phyloP scores from a whole-genome alignment of 2,797 vertebrate species.

The Heteromormyrus szaboi region DNA sequence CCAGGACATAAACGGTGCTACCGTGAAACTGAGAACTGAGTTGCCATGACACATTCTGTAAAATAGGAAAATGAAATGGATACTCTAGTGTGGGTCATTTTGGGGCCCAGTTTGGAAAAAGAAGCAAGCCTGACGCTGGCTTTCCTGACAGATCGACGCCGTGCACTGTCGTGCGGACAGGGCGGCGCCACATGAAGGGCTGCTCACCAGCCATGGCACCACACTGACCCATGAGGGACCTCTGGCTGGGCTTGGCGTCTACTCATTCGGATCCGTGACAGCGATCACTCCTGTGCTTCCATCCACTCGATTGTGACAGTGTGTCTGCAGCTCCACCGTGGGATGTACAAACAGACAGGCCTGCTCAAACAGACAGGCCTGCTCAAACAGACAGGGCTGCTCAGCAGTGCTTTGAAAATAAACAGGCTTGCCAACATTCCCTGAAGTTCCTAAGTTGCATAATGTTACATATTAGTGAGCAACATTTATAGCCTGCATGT shows the following conservation, averaged over 20 bases:
- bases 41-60: background rate
- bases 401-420: background rate
- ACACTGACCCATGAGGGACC: background rate
- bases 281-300: background rate
- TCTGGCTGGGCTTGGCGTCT: background rate
- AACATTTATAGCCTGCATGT: background rate
- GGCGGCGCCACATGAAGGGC: background rate
- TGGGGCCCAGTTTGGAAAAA: background rate
- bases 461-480: background rate
- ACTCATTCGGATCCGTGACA: background rate
- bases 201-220: background rate
- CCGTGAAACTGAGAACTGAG: background rate
- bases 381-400: background rate
- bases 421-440: background rate
- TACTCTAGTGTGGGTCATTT: background rate
- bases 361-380: background rate
- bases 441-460: background rate
- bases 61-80: background rate
- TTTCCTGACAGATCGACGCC: background rate
- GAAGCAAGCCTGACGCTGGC: background rate
- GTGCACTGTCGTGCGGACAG: background rate
- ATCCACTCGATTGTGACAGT: background rate
- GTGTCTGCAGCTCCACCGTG: background rate
- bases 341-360: background rate
- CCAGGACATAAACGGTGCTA: background rate